Percentiles rank a stretch among this genome's conserved stretches.
Conservation (phyloP, 2,797 vertebrate species). For the Propithecus deckenii region DNA sequence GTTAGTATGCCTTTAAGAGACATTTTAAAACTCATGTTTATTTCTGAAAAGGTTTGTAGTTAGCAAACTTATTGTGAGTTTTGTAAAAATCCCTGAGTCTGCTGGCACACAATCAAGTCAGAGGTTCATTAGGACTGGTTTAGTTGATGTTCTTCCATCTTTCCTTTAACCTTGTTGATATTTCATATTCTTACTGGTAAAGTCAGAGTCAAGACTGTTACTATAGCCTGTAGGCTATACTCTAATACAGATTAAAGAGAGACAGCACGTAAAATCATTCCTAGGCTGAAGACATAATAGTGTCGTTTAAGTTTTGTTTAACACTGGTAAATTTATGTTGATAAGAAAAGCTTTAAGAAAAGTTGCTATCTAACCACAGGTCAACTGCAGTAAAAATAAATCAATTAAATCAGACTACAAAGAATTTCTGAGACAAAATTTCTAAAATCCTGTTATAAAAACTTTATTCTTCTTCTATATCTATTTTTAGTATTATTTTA, state of each 20-base stretch:
- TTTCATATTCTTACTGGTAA: neutral
- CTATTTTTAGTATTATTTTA: neutral
- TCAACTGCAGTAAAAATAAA: neutral
- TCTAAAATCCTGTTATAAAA: neutral
- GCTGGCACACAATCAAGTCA: neutral
- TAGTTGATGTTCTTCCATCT: neutral
- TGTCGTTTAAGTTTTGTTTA: neutral
- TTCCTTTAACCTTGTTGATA: neutral
- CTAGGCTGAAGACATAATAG: neutral
- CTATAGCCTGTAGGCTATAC: neutral
- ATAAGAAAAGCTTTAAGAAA: neutral
- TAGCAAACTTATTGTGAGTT: neutral
- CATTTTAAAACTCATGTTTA: constrained; percentile 18
- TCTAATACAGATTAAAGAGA: neutral
- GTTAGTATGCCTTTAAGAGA: neutral
- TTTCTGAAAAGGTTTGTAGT: neutral
- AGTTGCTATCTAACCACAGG: neutral
- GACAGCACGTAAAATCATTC: neutral
- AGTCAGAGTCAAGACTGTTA: neutral
- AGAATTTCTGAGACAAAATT: neutral
- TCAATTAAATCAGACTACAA: neutral
- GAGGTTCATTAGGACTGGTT: neutral
- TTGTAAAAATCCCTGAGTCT: neutral
- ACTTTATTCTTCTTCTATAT: neutral
- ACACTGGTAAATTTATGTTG: neutral